Conservation (phyloP, 64 coral and sea anemone genomes). For the Cladopsammia gracilis region DNA sequence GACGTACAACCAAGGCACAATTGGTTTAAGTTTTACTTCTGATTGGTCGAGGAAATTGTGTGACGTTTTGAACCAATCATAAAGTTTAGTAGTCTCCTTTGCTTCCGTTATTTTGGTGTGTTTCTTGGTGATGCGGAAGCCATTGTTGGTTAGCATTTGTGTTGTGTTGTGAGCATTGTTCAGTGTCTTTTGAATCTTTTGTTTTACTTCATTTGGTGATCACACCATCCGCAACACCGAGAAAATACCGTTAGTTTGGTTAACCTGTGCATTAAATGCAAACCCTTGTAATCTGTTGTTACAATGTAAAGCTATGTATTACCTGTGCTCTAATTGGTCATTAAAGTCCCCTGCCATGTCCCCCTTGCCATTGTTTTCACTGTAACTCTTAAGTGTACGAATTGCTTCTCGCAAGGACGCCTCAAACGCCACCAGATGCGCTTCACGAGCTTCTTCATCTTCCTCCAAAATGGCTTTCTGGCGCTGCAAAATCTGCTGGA, state of each 20-base stretch:
- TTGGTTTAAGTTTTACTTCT: too few species aligned
- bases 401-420: conserved; percentile 87
- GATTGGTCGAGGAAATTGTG: too few species aligned
- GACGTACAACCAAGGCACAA: too few species aligned
- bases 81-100: too few species aligned
- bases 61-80: too few species aligned
- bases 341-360: conserved; percentile 84
- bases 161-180: too few species aligned
- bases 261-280: not conserved
- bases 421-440: conserved; percentile 89
- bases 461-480: conserved; percentile 85
- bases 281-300: not conserved
- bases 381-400: conserved; percentile 80
- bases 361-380: conserved; percentile 69
- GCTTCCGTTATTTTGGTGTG: too few species aligned
- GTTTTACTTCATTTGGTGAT: too few species aligned
- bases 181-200: too few species aligned
- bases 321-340: conserved; percentile 93
- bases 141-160: too few species aligned
- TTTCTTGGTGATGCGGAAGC: too few species aligned
- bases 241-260: not conserved
- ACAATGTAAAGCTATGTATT: not conserved
- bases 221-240: too few species aligned
- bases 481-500: conserved; percentile 89
- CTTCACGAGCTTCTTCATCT: conserved; percentile 94